phyloP scores from a whole-genome alignment of 2,113 vertebrate species.

The Piaya cayana region DNA sequence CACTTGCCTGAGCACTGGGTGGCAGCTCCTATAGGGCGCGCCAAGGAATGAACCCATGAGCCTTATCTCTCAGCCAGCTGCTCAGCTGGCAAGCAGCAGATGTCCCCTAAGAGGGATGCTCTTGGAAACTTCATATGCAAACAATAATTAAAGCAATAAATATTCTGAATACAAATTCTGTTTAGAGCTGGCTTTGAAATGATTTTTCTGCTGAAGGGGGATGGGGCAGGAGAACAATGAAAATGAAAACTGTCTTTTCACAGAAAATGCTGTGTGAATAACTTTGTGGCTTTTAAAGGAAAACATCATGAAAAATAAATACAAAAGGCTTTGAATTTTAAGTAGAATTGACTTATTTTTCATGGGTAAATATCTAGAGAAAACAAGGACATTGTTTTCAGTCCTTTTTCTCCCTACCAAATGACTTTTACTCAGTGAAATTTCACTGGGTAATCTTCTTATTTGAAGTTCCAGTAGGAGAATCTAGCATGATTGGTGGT shows the following conservation, averaged over 20 bases:
- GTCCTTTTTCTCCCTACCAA: not conserved
- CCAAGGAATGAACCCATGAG: not conserved
- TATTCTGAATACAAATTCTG: not conserved
- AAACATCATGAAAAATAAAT: not conserved
- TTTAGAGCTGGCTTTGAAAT: not conserved
- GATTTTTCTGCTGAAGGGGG: not conserved
- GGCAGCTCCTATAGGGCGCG: not conserved
- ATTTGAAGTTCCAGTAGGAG: not conserved
- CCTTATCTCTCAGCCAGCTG: not conserved
- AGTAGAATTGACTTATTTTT: not conserved
- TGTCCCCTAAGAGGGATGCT: not conserved
- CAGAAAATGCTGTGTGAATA: not conserved
- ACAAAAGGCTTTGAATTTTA: not conserved
- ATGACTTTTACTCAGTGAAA: not conserved
- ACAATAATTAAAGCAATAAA: slow-evolving; percentile 53
- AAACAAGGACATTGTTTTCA: not conserved
- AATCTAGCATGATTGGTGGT: not conserved
- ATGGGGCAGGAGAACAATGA: not conserved
- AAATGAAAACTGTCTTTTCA: not conserved
- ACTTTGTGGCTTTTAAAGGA: not conserved
- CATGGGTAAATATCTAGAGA: not conserved
- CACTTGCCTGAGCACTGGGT: not conserved
- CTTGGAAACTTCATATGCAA: slow-evolving; percentile 12
- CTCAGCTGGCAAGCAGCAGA: not conserved
- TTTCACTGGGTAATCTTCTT: not conserved